Evolutionary conservation across 2,797 vertebrate species (phyloP), one percentile per base, ranked within the genome.

Genomic region (Schizothorax lantsangensis): DNA sequence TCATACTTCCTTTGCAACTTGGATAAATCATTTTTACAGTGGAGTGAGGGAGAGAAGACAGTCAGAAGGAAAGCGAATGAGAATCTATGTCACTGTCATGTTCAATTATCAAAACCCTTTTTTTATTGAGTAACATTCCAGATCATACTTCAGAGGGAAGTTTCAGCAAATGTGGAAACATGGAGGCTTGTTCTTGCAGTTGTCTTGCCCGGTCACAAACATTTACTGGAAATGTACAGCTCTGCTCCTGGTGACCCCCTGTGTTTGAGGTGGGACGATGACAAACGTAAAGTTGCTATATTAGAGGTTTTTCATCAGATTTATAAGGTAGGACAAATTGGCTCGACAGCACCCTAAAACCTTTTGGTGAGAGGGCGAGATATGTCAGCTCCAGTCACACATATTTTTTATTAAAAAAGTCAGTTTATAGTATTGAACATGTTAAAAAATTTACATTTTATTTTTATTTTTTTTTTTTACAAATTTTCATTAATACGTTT

Each of bases 21-120:
- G 15, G 64, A 68, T 68, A 36, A 36, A 66, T 66, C 3, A n/a
- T 62, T 54, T 62, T 68, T 68, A 19, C 30, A 17, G 15, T 36
- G 64, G 15, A 33, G 49, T 4, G 64, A 87, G 72, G 66, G 66
- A 79, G 59, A 75, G 6, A 47, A 83, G 17, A 43, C 47, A 66
- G 68, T 59, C 52, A 19, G 68, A 75, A 75, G 10, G 10, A 36
- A 77, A 8, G 23, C 62, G 78, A 81, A 52, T 81, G 88, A 90
- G 84, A 84, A 90, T 86, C 90, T 91, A 62, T 92, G 89, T 62
- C 81, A 57, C 74, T 77, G 81, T 59, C 86, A 77, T 75, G 88
- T 75, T 91, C 88, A 89, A 84, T 89, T 88, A 87, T 90, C 85
- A 89, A 87, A 86, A 72, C 79, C 33, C 15, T 79, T 86, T 45